These are phyloP conservation scores for Rhadina sibilatrix DNA, from an alignment of 2,113 vertebrate genomes.

Conservation along the genomic window DNA sequence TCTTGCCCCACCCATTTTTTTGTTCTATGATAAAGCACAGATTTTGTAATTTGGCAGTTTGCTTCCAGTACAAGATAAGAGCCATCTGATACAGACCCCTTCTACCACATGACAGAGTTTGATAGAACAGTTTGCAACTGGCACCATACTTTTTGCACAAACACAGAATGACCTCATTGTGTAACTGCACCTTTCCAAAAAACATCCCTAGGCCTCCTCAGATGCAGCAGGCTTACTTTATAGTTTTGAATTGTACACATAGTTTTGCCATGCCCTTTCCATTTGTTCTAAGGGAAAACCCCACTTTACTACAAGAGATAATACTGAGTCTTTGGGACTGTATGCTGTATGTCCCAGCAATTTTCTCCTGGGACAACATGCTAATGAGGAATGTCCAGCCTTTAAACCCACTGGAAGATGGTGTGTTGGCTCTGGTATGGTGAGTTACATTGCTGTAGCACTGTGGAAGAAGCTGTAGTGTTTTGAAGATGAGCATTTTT, in stretches of 20 bases:
- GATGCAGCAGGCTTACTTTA: background rate
- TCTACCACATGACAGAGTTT: background rate
- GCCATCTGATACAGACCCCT: rapidly evolving
- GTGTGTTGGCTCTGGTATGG: background rate
- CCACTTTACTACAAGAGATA: background rate
- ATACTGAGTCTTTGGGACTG: background rate
- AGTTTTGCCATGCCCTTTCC: background rate
- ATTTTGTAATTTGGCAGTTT: background rate
- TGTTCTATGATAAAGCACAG: rapidly evolving
- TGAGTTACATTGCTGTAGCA: background rate
- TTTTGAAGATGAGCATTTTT: background rate
- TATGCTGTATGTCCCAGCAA: rapidly evolving
- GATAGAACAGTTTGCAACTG: background rate
- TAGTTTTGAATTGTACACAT: rapidly evolving
- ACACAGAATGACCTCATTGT: background rate
- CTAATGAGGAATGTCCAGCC: background rate
- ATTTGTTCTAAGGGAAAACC: background rate
- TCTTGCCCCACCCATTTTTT: too few relatives aligned
- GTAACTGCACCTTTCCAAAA: background rate
- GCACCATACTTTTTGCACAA: rapidly evolving
- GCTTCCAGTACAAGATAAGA: background rate
- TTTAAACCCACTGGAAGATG: background rate
- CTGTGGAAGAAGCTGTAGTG: background rate
- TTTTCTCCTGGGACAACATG: rapidly evolving
- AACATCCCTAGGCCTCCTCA: background rate